Evolutionary conservation across 2,113 vertebrate genomes (phyloP).

Genomic region (Lamprotornis superbus): DNA sequence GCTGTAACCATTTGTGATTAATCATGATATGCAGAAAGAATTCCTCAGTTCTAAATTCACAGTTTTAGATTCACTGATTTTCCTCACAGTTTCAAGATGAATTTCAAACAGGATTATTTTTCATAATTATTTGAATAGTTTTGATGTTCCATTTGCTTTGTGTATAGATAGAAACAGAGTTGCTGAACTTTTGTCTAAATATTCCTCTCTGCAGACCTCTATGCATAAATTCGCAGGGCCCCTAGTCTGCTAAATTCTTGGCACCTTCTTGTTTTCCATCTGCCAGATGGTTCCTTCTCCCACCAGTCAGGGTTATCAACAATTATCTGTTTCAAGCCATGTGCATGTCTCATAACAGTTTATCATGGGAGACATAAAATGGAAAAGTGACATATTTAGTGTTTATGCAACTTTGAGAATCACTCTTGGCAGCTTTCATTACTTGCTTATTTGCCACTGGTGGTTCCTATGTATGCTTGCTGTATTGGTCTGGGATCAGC

Average conservation of each 20-base stretch:
- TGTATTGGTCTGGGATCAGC: background rate
- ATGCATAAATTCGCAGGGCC: background rate
- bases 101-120: constrained; percentile 2
- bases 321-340: constrained; percentile 27
- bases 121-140: background rate
- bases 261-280: constrained; percentile 19
- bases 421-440: background rate
- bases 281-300: constrained; percentile 50
- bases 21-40: background rate
- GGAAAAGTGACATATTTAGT: constrained; percentile 9
- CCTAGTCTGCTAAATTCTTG: constrained; percentile 11
- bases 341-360: constrained; percentile 8
- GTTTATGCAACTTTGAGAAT: background rate
- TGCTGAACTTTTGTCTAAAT: constrained; percentile 30
- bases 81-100: background rate
- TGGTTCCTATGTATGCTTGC: background rate
- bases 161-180: background rate
- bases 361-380: constrained; percentile 23
- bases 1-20: background rate
- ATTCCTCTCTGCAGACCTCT: constrained; percentile 10
- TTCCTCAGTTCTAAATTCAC: background rate
- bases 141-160: background rate
- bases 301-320: constrained; percentile 50
- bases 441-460: background rate
- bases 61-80: background rate